These are phyloP conservation scores for Trachelus stipa DNA, from an alignment of 2,888 invertebrate species.

Conservation along the genomic window DNA sequence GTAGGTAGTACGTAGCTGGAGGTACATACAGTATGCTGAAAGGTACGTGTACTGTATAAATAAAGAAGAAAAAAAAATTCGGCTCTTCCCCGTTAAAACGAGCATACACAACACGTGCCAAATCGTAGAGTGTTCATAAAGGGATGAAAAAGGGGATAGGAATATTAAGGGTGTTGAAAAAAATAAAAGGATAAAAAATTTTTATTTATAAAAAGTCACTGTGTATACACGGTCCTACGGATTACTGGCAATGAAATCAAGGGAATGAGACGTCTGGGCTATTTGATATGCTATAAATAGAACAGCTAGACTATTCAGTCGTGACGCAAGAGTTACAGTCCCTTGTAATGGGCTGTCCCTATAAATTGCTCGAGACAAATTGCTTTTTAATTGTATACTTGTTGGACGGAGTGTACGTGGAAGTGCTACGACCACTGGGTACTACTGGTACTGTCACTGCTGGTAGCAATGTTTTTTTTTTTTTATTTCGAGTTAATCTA, in stretches of 20 bases:
- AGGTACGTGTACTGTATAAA: constrained; percentile 10
- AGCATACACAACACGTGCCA: not conserved
- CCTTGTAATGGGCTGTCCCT: not conserved
- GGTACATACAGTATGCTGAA: not conserved
- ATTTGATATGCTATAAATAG: not conserved
- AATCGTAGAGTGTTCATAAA: not conserved
- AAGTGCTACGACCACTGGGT: not conserved
- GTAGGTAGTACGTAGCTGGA: not conserved
- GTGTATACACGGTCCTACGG: not conserved
- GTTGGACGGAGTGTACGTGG: not conserved
- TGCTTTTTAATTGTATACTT: constrained; percentile 7
- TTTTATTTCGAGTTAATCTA: not conserved
- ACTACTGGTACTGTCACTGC: not conserved
- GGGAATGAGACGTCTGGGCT: not conserved
- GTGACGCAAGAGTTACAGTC: not conserved
- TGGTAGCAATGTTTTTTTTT: not conserved
- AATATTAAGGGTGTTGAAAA: constrained; percentile 14
- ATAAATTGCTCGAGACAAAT: constrained; percentile 8
- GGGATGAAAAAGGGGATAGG: constrained; percentile 17
- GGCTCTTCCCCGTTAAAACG: not conserved
- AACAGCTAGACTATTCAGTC: not conserved
- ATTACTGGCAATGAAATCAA: not conserved
- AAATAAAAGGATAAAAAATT: not conserved
- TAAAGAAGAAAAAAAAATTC: constrained; percentile 14
- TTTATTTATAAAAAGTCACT: constrained; percentile 1